phyloP scores from a whole-genome alignment of 2,113 vertebrate species.

The Glaucomys volans region DNA sequence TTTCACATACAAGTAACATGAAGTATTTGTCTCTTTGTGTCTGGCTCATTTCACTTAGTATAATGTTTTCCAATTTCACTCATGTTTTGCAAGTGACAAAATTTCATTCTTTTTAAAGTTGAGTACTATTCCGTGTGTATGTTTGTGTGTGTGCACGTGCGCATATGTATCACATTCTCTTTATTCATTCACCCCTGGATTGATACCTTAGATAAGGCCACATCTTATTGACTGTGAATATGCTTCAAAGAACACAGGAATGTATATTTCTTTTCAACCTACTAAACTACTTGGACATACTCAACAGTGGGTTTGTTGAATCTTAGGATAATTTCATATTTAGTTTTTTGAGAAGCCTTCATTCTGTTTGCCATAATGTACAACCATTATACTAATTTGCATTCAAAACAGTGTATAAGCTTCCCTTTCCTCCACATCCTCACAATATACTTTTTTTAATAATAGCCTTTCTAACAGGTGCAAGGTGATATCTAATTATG shows the following conservation, averaged over 20 bases:
- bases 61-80: background rate
- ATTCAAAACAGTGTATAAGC: no score
- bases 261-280: background rate
- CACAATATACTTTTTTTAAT: background rate
- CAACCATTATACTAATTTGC: no score
- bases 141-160: no score
- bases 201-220: background rate
- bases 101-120: background rate
- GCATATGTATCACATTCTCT: fast-evolving
- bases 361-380: background rate
- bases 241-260: no score
- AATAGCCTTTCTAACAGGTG: background rate
- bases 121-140: no score
- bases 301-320: no score
- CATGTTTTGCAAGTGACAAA: background rate
- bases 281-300: background rate
- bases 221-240: background rate
- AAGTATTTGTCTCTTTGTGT: background rate
- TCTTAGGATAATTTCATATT: background rate
- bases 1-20: background rate
- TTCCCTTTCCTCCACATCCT: background rate
- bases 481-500: no score
- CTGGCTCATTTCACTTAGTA: background rate
- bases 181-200: background rate
- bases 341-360: background rate